Base-by-base conservation (phyloP, 1,140 invertebrate genomes). In the Drosophila watanabei region DNA sequence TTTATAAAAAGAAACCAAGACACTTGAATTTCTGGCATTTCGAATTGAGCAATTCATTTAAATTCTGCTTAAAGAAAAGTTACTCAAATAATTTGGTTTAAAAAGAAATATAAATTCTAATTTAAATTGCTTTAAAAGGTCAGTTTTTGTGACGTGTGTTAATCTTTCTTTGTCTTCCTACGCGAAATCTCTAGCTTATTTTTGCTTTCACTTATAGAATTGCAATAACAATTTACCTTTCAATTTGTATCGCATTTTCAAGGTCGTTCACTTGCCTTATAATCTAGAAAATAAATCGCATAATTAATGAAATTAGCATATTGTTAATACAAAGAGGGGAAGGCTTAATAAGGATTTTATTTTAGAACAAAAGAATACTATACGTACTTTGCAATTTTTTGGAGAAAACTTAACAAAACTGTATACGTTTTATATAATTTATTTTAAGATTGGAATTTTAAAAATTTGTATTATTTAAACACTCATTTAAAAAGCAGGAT, bases 261-360 rank as follows among this genome's bases (percentile, higher is more conserved):
- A 70, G 61, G 62, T 45, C 62, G 48, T 66, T 70, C 49, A 54
- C 39, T 54, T 66, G 20, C 30, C 37, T n/a, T 56, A 48, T 51
- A n/a, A 0, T 32, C 11, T 28, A 41, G 49, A 16, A 72, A 58
- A 59, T 39, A 73, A 59, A 49, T 60, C 24, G 54, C 28, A 71
- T 51, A 73, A 43, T 72, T 72, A 60, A 60, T n/a, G 5, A 9
- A 43, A 60, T 60, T 73, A 51, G 45, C 66, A 73, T 59, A 49
- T 72, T 49, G 33, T 45, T 59, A 37, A 37, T 16, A 43, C 14
- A 28, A 66, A 51, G 13, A 35, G 1, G 33, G 1, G 5, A n/a
- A 18, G n/a, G 5, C 24, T 30, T 61, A 30, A 20, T 18, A 66
- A 37, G 20, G n/a, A n/a, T 16, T 37, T 35, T 5, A 43, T 16